These are phyloP conservation scores for Odontophorus gujanensis DNA, from an alignment of 2,113 vertebrate genomes.

Conservation along the genomic window DNA sequence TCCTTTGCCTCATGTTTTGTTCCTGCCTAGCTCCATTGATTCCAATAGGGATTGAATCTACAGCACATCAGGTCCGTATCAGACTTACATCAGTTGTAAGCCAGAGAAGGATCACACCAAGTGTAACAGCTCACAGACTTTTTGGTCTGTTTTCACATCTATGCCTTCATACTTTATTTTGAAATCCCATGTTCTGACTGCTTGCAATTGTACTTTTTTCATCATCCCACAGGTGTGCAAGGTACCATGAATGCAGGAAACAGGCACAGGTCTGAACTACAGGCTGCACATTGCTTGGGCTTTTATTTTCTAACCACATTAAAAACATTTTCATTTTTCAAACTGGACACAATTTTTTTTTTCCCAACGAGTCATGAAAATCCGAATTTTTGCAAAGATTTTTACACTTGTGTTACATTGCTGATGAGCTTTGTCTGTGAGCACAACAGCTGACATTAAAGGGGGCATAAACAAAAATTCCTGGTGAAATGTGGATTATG, in stretches of 20 bases:
- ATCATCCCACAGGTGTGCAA: neutral
- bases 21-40: conserved; percentile 29
- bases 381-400: neutral
- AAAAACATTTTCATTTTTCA: neutral
- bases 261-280: neutral
- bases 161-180: neutral
- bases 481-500: neutral
- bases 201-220: neutral
- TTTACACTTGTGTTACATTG: neutral
- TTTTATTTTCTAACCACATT: neutral
- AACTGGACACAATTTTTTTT: neutral
- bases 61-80: neutral
- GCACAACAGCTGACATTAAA: neutral
- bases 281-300: rapidly evolving
- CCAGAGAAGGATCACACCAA: neutral
- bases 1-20: conserved; percentile 34
- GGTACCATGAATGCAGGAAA: neutral
- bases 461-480: neutral
- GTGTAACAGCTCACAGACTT: conserved; percentile 15
- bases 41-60: conserved; percentile 6
- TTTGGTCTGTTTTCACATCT: conserved; percentile 18
- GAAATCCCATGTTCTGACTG: neutral
- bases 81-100: conserved; percentile 4
- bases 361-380: neutral
- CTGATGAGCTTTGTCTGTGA: neutral